Evolutionary conservation across 2,113 vertebrate species (phyloP).

Genomic region (Artemisiospiza belli): DNA sequence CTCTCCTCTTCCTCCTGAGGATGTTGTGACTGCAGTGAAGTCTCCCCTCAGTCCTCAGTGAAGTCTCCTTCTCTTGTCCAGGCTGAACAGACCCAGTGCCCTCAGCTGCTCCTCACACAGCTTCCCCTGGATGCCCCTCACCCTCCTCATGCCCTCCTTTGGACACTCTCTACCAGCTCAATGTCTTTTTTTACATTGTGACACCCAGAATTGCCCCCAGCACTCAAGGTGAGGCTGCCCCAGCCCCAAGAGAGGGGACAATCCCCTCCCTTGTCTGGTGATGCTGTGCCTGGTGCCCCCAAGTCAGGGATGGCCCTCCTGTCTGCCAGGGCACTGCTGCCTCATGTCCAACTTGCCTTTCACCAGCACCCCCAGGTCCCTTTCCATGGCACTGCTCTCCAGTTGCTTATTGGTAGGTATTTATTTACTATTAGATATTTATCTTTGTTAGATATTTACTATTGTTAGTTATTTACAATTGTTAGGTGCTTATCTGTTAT

Average conservation of each 20-base stretch:
- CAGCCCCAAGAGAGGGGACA: neutral
- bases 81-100: neutral
- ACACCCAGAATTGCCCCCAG: neutral
- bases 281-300: neutral
- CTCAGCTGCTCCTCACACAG: rapidly evolving
- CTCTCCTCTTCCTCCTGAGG: neutral
- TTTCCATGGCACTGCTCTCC: neutral
- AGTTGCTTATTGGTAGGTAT: neutral
- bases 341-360: neutral
- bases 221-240: rapidly evolving
- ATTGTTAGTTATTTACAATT: neutral
- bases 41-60: neutral
- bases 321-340: neutral
- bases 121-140: neutral
- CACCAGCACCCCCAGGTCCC: neutral
- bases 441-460: neutral
- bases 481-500: neutral
- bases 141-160: neutral
- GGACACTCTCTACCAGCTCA: rapidly evolving
- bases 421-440: neutral
- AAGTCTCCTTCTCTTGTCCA: neutral
- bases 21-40: neutral
- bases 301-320: neutral
- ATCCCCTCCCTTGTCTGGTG: neutral
- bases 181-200: neutral